Conservation (phyloP, 2,888 invertebrate genomes). For the Gryllus longicercus region DNA sequence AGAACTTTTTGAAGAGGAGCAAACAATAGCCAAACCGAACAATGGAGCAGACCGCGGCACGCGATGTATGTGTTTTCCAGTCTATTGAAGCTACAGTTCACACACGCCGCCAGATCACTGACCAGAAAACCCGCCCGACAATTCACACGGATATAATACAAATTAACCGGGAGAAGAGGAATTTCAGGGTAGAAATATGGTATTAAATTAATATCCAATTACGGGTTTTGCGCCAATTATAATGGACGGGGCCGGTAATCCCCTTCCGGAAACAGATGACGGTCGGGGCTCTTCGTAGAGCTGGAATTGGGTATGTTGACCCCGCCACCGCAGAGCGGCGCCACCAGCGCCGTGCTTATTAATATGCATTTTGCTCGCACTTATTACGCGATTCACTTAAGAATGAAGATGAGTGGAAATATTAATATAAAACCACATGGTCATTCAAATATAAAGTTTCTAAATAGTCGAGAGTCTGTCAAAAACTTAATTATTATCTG, state of each 20-base stretch:
- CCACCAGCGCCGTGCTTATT: no score
- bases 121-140: background rate
- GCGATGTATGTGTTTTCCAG: background rate
- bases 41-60: background rate
- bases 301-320: no score
- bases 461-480: no score
- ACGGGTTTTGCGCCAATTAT: conserved; percentile 9
- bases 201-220: conserved; percentile 11
- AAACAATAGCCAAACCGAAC: background rate
- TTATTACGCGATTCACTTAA: no score
- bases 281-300: background rate
- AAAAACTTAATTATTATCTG: no score
- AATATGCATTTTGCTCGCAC: no score
- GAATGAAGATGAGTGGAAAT: no score
- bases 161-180: background rate
- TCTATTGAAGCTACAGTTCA: background rate
- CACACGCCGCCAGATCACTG: background rate
- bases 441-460: no score
- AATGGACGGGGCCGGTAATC: background rate
- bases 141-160: conserved; percentile 7
- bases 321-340: no score
- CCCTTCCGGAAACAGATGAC: background rate
- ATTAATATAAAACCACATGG: no score
- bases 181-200: background rate
- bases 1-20: conserved; percentile 2